Percentiles rank a stretch among this genome's conserved stretches.
phyloP scores from a whole-genome alignment of 1,140 invertebrate genomes.

The Solen grandis region DNA sequence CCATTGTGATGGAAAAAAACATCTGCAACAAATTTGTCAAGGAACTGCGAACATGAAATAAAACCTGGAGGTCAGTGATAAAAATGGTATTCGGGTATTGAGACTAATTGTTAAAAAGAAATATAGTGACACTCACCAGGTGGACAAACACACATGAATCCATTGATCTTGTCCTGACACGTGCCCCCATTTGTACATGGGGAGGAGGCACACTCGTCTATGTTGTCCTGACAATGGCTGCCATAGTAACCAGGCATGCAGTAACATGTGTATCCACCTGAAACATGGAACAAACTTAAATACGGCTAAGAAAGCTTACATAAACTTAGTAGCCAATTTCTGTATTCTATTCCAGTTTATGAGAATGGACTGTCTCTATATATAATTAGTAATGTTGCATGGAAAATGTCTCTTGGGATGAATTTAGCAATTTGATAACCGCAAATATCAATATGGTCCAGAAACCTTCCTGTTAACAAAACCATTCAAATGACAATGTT shows the following conservation, averaged over 20 bases:
- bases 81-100: too few relatives aligned
- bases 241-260: slow-evolving; percentile 70
- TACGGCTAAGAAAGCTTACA: not conserved
- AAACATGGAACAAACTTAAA: slow-evolving; percentile 25
- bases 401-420: not conserved
- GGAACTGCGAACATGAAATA: too few relatives aligned
- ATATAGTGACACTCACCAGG: slow-evolving; percentile 46
- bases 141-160: slow-evolving; percentile 38
- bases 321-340: not conserved
- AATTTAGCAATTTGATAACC: not conserved
- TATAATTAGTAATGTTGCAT: not conserved
- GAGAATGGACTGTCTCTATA: not conserved
- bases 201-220: slow-evolving; percentile 42
- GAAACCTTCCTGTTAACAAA: too few relatives aligned
- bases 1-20: too few relatives aligned
- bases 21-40: too few relatives aligned
- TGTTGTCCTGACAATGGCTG: slow-evolving; percentile 54
- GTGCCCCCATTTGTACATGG: slow-evolving; percentile 34
- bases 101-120: too few relatives aligned
- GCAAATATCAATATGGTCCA: too few relatives aligned
- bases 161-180: slow-evolving; percentile 42
- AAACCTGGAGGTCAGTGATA: too few relatives aligned
- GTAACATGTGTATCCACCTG: slow-evolving; percentile 68
- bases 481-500: too few relatives aligned
- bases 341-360: not conserved